A percentile compares a stretch with the other conserved stretches of the same genome.
phyloP scores from a whole-genome alignment of 2,888 invertebrate species.

The Lasioglossum malachurum region DNA sequence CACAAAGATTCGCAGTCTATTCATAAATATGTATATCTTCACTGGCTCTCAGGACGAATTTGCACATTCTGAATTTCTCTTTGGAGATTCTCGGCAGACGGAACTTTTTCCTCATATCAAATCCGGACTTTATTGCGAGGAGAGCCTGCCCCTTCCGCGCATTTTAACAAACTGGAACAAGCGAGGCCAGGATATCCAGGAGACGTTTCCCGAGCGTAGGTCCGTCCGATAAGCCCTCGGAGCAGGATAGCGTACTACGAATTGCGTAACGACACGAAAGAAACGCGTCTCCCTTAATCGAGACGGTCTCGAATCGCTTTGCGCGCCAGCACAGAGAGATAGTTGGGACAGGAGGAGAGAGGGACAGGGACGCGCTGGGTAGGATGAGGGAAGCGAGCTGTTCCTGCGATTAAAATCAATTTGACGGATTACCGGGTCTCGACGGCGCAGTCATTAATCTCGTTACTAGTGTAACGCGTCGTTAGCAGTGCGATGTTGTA shows the following conservation, averaged over 20 bases:
- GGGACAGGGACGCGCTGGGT: neutral
- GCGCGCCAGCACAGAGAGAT: neutral
- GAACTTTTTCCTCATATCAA: neutral
- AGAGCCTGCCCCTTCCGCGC: neutral
- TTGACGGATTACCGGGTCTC: constrained; percentile 47
- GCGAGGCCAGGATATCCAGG: neutral
- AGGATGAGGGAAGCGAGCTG: neutral
- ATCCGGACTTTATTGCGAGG: neutral
- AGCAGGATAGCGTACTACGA: constrained; percentile 49
- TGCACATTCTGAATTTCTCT: neutral
- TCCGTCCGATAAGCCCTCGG: neutral
- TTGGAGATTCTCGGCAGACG: neutral
- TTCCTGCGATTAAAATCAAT: constrained; percentile 57
- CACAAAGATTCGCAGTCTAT: too few relatives aligned
- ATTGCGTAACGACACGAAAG: constrained; percentile 57
- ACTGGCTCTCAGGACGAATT: neutral
- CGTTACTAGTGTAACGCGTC: constrained; percentile 36
- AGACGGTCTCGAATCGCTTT: constrained; percentile 14
- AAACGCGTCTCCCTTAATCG: constrained; percentile 47
- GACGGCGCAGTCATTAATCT: constrained; percentile 41
- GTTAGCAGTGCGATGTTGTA: constrained; percentile 17
- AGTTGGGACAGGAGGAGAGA: neutral
- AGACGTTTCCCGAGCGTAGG: neutral
- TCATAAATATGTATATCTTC: neutral
- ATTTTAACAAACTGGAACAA: neutral